phyloP scores from a whole-genome alignment of 2,888 invertebrate genomes.

The Tryphoninae sp. region DNA sequence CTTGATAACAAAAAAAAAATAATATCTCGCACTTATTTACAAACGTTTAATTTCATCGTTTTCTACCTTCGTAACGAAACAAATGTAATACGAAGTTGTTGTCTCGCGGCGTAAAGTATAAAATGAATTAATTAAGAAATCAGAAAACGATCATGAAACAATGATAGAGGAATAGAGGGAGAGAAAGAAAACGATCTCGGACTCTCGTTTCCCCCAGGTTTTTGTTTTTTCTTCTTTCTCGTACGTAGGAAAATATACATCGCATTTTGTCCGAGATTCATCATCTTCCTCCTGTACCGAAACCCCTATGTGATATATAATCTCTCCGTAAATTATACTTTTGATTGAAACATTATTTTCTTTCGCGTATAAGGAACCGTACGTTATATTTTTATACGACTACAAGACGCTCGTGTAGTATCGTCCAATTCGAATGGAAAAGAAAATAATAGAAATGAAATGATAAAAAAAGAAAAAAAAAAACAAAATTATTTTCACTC shows the following conservation, averaged over 20 bases:
- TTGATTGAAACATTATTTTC: neutral
- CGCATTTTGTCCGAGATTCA: neutral
- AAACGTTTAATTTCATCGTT: no score
- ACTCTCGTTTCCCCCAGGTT: neutral
- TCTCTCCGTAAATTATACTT: neutral
- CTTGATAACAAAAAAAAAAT: no score
- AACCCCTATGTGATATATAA: neutral
- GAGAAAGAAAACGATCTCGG: no score
- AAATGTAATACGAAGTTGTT: no score
- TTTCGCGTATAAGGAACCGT: neutral
- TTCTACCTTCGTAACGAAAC: no score
- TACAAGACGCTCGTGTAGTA: neutral
- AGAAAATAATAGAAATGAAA: neutral
- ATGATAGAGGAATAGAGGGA: no score
- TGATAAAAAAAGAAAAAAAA: slow-evolving; percentile 11
- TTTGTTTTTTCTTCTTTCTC: neutral
- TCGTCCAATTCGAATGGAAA: neutral
- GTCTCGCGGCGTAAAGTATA: no score
- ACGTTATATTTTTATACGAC: neutral
- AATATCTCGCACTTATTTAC: no score
- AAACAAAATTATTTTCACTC: neutral
- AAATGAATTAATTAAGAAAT: no score
- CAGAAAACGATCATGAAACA: no score
- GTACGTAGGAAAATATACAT: neutral
- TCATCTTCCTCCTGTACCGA: neutral